These are phyloP conservation scores for Drosophila atripex DNA, from an alignment of 2,888 invertebrate species.

Conservation along the genomic window DNA sequence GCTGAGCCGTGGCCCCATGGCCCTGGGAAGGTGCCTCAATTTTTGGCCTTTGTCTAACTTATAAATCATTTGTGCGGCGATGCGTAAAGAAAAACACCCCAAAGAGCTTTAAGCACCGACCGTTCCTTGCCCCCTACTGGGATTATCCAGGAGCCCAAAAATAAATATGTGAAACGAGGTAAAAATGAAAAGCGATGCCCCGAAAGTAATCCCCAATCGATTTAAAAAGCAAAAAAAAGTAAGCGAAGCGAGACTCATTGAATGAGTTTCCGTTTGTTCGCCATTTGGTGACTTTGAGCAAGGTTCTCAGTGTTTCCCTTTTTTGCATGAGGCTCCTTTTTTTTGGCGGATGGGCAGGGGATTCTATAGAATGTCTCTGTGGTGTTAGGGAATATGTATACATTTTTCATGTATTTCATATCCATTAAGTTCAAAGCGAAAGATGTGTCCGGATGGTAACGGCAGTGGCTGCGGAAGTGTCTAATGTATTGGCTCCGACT, in stretches of 20 bases:
- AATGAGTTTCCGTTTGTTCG: conserved; percentile 63
- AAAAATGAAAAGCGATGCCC: conserved; percentile 70
- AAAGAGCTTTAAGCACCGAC: conserved; percentile 49
- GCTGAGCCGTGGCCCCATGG: background rate
- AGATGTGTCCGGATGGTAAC: conserved; percentile 63
- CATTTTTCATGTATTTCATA: conserved; percentile 79
- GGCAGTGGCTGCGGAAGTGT: conserved; percentile 44
- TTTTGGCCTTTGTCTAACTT: conserved; percentile 66
- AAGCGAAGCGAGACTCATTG: conserved; percentile 50
- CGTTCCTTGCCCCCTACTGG: conserved; percentile 1
- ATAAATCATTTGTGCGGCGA: conserved; percentile 74
- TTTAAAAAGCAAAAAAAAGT: conserved; percentile 38
- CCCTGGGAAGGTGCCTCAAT: conserved; percentile 47
- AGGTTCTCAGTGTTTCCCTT: conserved; percentile 14
- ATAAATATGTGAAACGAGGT: conserved; percentile 70
- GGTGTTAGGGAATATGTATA: conserved; percentile 52
- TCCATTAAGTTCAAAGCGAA: conserved; percentile 77
- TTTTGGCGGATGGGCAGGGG: conserved; percentile 9
- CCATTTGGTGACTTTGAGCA: conserved; percentile 73
- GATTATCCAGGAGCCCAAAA: conserved; percentile 61
- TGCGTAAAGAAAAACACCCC: conserved; percentile 60
- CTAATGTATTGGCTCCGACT: conserved; percentile 69
- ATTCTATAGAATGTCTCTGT: conserved; percentile 6
- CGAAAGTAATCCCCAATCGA: conserved; percentile 75
- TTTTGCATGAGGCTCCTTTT: conserved; percentile 56